Evolutionary conservation across 2,888 invertebrate genomes (phyloP).

Genomic region (Apamea epomidion): DNA sequence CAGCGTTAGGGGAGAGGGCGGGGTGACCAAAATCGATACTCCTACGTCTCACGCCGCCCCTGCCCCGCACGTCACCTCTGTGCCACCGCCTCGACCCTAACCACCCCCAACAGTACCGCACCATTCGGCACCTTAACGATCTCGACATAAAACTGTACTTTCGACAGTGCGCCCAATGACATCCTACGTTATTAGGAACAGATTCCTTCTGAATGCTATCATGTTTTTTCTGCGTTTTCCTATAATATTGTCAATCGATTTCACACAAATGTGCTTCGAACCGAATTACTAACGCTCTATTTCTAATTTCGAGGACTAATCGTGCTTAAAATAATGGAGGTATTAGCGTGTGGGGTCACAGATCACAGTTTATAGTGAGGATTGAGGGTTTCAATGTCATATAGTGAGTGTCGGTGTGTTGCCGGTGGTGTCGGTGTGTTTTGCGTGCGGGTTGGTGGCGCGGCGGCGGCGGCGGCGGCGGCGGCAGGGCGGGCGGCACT

Average conservation of each 20-base stretch:
- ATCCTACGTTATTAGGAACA: constrained; percentile 66
- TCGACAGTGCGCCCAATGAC: constrained; percentile 67
- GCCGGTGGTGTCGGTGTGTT: constrained; percentile 48
- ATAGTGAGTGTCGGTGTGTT: constrained; percentile 75
- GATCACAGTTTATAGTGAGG: constrained; percentile 11
- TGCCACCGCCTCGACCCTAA: constrained; percentile 85
- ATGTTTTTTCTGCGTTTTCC: constrained; percentile 75
- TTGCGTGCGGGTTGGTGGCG: constrained; percentile 64
- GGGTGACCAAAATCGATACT: constrained; percentile 90
- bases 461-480: constrained; percentile 72
- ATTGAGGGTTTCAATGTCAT: constrained; percentile 70
- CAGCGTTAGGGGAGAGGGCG: constrained; percentile 87
- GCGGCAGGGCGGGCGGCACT: constrained; percentile 88
- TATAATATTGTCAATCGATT: constrained; percentile 68
- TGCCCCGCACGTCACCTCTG: constrained; percentile 79
- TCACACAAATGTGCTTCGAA: constrained; percentile 41
- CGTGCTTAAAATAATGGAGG: constrained; percentile 32
- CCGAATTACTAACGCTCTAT: constrained; percentile 39
- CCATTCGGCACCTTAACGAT: constrained; percentile 86
- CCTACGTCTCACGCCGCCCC: constrained; percentile 85
- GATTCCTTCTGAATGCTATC: constrained; percentile 69
- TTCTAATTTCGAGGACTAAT: constrained; percentile 22
- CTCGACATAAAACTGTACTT: constrained; percentile 83
- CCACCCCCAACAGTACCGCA: constrained; percentile 86
- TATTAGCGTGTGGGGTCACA: constrained; percentile 8